Conservation (phyloP, 1,140 invertebrate species). For the silkworm (Bombyx mori) region ASM3026992v2 NC_085129.1:4700001-4700500, state of each 20-base stretch:
- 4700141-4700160: too few relatives aligned
- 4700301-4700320: conserved; percentile 1
- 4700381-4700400: conserved; percentile 59
- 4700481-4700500: conserved; percentile 62
- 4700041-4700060: conserved; percentile 39
- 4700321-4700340: conserved; percentile 27
- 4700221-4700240: not conserved
- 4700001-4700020: conserved; percentile 24
- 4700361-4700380: conserved; percentile 58
- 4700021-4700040: conserved; percentile 61
- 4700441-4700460: conserved; percentile 61
- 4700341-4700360: conserved; percentile 50
- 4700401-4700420: conserved; percentile 68
- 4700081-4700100: too few relatives aligned
- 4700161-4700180: too few relatives aligned
- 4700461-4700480: conserved; percentile 59
- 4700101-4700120: too few relatives aligned
- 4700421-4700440: conserved; percentile 55
- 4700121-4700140: too few relatives aligned
- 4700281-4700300: conserved; percentile 4
- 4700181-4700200: too few relatives aligned
- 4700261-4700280: not conserved
- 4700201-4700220: too few relatives aligned
- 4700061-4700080: conserved; percentile 15
- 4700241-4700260: not conserved